phyloP scores from a whole-genome alignment of 2,888 invertebrate species.

The Epistrophella euchroma region DNA sequence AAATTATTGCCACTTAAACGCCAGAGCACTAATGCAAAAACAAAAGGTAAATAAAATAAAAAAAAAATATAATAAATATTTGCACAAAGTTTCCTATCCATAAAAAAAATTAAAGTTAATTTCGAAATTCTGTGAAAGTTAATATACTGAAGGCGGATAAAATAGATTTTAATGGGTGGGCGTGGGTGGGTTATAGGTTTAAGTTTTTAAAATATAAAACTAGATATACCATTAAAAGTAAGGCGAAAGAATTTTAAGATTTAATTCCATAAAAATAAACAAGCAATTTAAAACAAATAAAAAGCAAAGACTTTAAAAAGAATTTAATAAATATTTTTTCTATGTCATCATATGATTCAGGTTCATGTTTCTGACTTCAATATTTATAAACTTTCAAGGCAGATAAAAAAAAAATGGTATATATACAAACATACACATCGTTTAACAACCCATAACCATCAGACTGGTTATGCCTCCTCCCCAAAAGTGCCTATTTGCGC shows the following conservation, averaged over 20 bases:
- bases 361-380: background rate
- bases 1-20: slow-evolving; percentile 9
- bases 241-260: background rate
- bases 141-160: slow-evolving; percentile 4
- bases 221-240: background rate
- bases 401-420: background rate
- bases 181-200: background rate
- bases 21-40: background rate
- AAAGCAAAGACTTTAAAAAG: no score
- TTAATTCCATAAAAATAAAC: background rate
- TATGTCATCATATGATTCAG: background rate
- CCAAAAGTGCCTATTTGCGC: slow-evolving; percentile 7
- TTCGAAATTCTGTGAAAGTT: slow-evolving; percentile 30
- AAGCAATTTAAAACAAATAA: background rate
- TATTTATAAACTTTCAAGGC: background rate
- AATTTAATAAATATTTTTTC: background rate
- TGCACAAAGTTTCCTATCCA: slow-evolving; percentile 12
- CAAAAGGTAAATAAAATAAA: background rate
- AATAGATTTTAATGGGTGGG: background rate
- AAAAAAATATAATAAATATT: background rate
- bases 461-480: background rate
- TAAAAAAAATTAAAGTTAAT: background rate
- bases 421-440: background rate
- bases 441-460: background rate
- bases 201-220: background rate